Percentiles rank a stretch among this genome's conserved stretches.
These are phyloP conservation scores for Myripristis jacobus DNA, from an alignment of 2,797 vertebrate genomes.

Conservation along the genomic window DNA sequence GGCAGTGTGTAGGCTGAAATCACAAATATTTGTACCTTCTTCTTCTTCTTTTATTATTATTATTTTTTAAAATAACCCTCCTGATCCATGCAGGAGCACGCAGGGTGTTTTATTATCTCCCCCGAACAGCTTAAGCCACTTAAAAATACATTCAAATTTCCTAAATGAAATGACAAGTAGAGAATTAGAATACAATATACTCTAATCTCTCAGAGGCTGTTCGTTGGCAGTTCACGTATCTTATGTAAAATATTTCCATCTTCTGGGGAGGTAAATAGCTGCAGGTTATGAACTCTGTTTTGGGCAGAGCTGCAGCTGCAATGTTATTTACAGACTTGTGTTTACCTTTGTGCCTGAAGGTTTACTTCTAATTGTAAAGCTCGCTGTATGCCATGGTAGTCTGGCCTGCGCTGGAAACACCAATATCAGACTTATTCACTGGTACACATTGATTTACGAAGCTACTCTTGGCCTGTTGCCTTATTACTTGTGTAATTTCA, in stretches of 20 bases:
- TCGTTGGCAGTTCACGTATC: neutral
- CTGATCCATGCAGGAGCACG: conserved; percentile 22
- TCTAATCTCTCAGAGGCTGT: neutral
- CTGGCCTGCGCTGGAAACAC: too few species aligned
- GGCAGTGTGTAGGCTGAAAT: conserved; percentile 40
- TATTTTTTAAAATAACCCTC: conserved; percentile 36
- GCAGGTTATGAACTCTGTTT: conserved; percentile 12
- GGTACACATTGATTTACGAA: too few species aligned
- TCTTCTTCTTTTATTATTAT: too few species aligned
- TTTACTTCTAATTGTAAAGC: too few species aligned
- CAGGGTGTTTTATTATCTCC: conserved; percentile 38
- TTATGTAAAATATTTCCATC: conserved; percentile 43
- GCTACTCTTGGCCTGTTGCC: too few species aligned
- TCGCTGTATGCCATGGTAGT: too few species aligned
- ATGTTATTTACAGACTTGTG: too few species aligned
- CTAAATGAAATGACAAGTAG: conserved; percentile 28
- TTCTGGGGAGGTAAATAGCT: conserved; percentile 29
- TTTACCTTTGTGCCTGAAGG: too few species aligned
- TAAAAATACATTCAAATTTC: conserved; percentile 11
- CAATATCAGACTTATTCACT: too few species aligned
- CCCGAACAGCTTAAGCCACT: conserved; percentile 5
- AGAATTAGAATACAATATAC: neutral
- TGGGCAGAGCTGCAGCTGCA: neutral
- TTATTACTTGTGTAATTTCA: too few species aligned
- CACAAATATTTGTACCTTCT: conserved; percentile 31